Conservation (phyloP, 1,140 invertebrate genomes). For the Caerostris darwini region DNA sequence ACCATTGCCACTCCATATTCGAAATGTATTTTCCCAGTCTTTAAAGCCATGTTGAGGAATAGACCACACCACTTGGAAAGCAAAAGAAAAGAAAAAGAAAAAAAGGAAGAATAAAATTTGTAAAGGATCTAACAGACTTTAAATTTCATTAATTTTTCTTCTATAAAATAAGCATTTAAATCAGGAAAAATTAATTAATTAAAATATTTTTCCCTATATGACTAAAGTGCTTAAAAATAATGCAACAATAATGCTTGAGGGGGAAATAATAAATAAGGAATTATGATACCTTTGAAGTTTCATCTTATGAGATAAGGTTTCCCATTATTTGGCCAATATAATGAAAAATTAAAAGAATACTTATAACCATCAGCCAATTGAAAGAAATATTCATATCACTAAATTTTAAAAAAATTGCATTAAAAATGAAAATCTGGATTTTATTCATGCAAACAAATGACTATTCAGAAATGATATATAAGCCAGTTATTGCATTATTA, state of each 20-base stretch:
- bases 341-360: background rate
- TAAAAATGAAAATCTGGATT: too few species aligned
- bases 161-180: constrained; percentile 49
- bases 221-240: background rate
- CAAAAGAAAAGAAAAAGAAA: constrained; percentile 76
- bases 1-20: constrained; percentile 80
- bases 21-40: constrained; percentile 80
- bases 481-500: too few species aligned
- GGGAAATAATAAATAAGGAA: background rate
- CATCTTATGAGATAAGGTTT: background rate
- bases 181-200: constrained; percentile 28
- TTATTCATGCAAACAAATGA: too few species aligned
- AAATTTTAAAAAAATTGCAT: too few species aligned
- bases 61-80: constrained; percentile 79
- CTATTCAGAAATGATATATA: too few species aligned
- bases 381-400: too few species aligned
- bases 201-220: background rate
- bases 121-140: constrained; percentile 67
- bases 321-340: background rate
- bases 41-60: constrained; percentile 80
- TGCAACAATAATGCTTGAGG: background rate
- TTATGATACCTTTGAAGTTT: background rate
- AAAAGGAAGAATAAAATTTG: constrained; percentile 76
- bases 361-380: too few species aligned
- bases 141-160: constrained; percentile 13